phyloP scores from a whole-genome alignment of 2,888 invertebrate genomes.

The Sipunculus nudus region DNA sequence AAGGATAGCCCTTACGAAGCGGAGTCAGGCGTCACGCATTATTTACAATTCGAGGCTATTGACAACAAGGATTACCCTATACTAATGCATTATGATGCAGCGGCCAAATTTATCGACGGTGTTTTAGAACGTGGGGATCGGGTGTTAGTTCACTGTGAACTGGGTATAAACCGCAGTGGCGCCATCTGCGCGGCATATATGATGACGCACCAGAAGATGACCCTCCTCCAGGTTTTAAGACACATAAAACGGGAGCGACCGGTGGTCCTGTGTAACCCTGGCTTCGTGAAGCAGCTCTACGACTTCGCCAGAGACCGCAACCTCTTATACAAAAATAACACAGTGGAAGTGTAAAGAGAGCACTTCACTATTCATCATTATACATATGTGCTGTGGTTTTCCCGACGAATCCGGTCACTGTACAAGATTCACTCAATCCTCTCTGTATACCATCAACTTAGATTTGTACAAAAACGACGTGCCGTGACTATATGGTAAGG shows the following conservation, averaged over 20 bases:
- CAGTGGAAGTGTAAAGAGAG: too few species aligned
- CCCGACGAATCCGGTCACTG: too few species aligned
- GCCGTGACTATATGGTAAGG: too few species aligned
- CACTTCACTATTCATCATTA: too few species aligned
- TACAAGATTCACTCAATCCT: too few species aligned
- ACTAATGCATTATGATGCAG: constrained; percentile 24
- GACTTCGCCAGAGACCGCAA: constrained; percentile 35
- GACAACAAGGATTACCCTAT: constrained; percentile 34
- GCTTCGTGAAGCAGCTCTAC: constrained; percentile 34
- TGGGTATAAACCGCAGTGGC: constrained; percentile 39
- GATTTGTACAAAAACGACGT: too few species aligned
- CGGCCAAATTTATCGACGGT: constrained; percentile 31
- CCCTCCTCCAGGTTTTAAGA: constrained; percentile 26
- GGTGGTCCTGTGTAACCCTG: constrained; percentile 31
- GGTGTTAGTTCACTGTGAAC: constrained; percentile 37
- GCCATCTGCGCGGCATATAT: constrained; percentile 38
- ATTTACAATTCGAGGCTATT: constrained; percentile 28
- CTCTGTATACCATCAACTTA: too few species aligned
- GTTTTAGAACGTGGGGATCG: constrained; percentile 25
- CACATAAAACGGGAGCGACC: constrained; percentile 27
- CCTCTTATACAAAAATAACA: too few species aligned
- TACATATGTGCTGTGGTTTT: too few species aligned
- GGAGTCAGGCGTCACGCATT: too few species aligned
- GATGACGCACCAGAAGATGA: constrained; percentile 23
- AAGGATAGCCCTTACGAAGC: constrained; percentile 23